Percentiles rank a stretch among this genome's conserved stretches.
These are phyloP conservation scores for Actinia equina DNA, from an alignment of 64 coral and sea anemone genomes.

Conservation along the genomic window DNA sequence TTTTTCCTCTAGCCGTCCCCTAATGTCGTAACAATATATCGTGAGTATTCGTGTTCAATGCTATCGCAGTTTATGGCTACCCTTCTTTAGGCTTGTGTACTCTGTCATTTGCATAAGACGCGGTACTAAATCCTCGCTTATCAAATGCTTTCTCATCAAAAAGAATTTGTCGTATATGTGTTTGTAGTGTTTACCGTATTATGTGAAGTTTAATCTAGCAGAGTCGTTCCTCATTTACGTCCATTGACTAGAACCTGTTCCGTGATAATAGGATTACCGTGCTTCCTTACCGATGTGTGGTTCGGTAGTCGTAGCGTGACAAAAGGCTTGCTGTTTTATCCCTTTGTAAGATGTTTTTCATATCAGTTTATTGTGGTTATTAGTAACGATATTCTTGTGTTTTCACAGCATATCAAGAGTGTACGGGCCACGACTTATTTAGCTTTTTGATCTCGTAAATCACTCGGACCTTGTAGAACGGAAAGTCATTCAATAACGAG, in stretches of 20 bases:
- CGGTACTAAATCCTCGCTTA: conserved; percentile 11
- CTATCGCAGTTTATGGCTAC: not conserved
- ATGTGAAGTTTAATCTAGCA: not conserved
- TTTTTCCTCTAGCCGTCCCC: not conserved
- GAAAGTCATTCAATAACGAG: not conserved
- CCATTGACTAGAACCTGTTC: not conserved
- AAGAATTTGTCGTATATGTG: not conserved
- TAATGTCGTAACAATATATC: not conserved
- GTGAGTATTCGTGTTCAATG: not conserved
- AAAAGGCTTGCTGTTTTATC: conserved; percentile 16
- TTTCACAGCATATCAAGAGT: conserved; percentile 4
- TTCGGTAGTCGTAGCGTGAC: conserved; percentile 14
- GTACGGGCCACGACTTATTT: not conserved
- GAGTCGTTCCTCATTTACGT: conserved; percentile 1
- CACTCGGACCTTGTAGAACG: not conserved
- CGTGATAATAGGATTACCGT: conserved; percentile 20
- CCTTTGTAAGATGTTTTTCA: conserved; percentile 2
- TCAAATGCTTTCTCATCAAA: not conserved
- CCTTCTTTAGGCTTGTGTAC: not conserved
- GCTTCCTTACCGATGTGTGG: conserved; percentile 2
- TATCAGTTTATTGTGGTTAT: conserved; percentile 2
- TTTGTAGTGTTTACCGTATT: not conserved
- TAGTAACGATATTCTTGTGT: not conserved
- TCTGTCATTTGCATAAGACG: conserved; percentile 19
- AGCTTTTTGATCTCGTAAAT: not conserved